These are phyloP conservation scores for Siphamia tubifer DNA, from an alignment of 2,113 vertebrate species.

Conservation along the genomic window DNA sequence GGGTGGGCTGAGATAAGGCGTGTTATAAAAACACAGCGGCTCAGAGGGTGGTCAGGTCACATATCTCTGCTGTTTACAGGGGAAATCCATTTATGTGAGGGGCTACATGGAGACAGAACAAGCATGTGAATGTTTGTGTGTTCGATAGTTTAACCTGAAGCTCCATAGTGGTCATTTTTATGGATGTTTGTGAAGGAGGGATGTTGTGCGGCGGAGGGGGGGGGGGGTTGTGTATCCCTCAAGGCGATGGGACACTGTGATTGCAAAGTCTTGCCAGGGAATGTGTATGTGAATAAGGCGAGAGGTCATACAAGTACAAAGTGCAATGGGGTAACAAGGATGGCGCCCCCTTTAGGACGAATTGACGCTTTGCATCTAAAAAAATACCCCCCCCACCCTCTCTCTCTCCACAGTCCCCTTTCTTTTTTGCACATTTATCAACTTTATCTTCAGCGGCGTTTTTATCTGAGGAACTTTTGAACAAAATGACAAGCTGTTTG, in stretches of 20 bases:
- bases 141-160: conserved; percentile 4
- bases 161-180: conserved; percentile 16
- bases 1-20: conserved; percentile 61
- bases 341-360: conserved; percentile 29
- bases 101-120: background rate
- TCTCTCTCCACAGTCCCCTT: no score
- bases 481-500: background rate
- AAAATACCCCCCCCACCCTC: background rate
- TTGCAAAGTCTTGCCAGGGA: conserved; percentile 17
- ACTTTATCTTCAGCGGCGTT: background rate
- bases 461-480: conserved; percentile 3
- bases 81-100: conserved; percentile 32
- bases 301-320: conserved; percentile 38
- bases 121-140: background rate
- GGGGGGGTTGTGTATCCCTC: conserved; percentile 23
- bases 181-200: conserved; percentile 29
- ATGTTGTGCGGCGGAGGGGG: no score
- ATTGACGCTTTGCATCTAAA: background rate
- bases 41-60: conserved; percentile 56
- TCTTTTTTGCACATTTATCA: background rate
- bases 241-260: conserved; percentile 16
- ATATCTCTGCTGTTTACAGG: conserved; percentile 57
- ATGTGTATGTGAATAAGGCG: conserved; percentile 33
- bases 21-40: conserved; percentile 50
- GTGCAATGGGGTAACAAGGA: background rate